Evolutionary conservation across 1,140 invertebrate genomes (phyloP).

Genomic region (Pogonognathellus flavescens): DNA sequence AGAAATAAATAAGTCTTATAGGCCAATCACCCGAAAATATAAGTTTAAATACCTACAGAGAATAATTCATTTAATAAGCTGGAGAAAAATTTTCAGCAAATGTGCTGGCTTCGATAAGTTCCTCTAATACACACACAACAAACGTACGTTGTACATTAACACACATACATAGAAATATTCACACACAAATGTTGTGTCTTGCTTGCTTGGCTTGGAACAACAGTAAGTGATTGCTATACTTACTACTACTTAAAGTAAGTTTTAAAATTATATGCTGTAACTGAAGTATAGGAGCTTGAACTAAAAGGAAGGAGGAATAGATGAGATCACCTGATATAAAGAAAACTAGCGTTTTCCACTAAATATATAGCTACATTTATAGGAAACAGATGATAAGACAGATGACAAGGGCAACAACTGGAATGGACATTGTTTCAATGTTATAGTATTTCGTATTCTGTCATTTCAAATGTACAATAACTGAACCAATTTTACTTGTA

Average conservation of each 20-base stretch:
- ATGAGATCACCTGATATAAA: constrained; percentile 1
- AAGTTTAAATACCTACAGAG: too few species aligned
- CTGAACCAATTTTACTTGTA: background rate
- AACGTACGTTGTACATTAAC: too few species aligned
- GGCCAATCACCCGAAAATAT: background rate
- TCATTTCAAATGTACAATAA: background rate
- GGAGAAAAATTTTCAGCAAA: too few species aligned
- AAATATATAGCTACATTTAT: constrained; percentile 39
- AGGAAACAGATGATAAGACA: constrained; percentile 26
- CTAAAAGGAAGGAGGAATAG: background rate
- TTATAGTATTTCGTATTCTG: background rate
- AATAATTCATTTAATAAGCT: too few species aligned
- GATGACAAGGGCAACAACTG: constrained; percentile 25
- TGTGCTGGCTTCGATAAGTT: too few species aligned
- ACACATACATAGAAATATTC: too few species aligned
- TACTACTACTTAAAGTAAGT: background rate
- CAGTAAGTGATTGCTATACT: constrained; percentile 29
- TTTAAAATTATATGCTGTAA: background rate
- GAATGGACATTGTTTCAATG: constrained; percentile 7
- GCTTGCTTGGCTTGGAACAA: background rate
- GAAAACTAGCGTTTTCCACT: constrained; percentile 30
- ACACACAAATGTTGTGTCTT: too few species aligned
- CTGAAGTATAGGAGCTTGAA: constrained; percentile 11
- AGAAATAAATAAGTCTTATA: background rate
- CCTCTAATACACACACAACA: too few species aligned